A percentile compares a stretch with the other conserved stretches of the same genome.
These are phyloP conservation scores for Popillia japonica DNA, from an alignment of 1,140 invertebrate species.

Conservation along the genomic window DNA sequence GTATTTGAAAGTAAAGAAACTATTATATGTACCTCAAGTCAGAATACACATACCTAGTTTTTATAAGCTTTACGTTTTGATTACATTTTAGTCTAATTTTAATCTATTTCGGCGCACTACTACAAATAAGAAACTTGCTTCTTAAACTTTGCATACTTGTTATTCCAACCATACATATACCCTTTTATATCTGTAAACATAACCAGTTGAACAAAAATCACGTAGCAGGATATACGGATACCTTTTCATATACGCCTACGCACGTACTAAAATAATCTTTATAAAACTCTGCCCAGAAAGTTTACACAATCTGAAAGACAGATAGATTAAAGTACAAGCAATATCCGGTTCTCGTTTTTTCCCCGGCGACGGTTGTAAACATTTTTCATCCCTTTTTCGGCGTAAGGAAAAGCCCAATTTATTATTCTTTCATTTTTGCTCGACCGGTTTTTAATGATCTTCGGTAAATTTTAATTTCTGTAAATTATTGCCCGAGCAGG, in stretches of 20 bases:
- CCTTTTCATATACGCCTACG: neutral
- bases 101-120: no score
- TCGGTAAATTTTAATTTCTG: constrained; percentile 30
- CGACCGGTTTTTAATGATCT: constrained; percentile 29
- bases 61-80: neutral
- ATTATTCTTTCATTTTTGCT: constrained; percentile 29
- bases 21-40: no score
- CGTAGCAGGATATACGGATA: neutral
- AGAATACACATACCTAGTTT: no score
- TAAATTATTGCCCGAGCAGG: neutral
- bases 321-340: constrained; percentile 24
- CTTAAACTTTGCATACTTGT: neutral
- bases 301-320: constrained; percentile 26
- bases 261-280: constrained; percentile 19
- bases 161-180: neutral
- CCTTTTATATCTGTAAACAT: neutral
- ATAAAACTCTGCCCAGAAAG: neutral
- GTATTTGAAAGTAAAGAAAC: no score
- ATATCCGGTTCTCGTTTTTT: neutral
- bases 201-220: neutral
- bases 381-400: constrained; percentile 9
- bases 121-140: no score
- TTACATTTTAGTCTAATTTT: neutral
- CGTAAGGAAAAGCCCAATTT: constrained; percentile 7
- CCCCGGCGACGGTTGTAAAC: constrained; percentile 6